A percentile compares a stretch with the other conserved stretches of the same genome.
These are phyloP conservation scores for Strix uralensis DNA, from an alignment of 2,113 vertebrate species.

Conservation along the genomic window DNA sequence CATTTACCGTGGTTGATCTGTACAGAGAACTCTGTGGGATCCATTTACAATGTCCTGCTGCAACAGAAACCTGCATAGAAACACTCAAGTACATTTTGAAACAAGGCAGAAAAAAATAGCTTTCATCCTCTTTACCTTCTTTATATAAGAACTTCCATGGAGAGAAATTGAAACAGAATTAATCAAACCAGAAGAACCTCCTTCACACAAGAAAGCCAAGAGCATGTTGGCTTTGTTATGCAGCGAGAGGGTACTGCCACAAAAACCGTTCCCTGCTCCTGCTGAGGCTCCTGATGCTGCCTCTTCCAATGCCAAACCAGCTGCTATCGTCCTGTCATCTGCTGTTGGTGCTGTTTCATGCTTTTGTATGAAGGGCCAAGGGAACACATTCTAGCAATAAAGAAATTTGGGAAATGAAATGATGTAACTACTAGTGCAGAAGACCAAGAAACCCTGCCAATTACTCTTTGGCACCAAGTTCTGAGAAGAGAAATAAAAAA, in stretches of 20 bases:
- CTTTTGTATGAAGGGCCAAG: neutral
- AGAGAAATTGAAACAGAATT: slow-evolving; percentile 41
- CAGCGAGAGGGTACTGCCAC: neutral
- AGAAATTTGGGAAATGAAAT: slow-evolving; percentile 10
- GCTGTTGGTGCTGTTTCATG: neutral
- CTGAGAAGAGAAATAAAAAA: neutral
- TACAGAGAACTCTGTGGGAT: neutral
- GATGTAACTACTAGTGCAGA: neutral
- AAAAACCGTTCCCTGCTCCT: neutral
- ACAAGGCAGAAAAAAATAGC: neutral
- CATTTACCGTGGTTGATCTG: neutral
- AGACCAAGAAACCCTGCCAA: neutral
- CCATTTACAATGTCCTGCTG: neutral
- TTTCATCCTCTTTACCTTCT: neutral
- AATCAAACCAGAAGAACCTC: slow-evolving; percentile 17
- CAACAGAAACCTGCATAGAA: neutral
- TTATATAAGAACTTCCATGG: slow-evolving; percentile 24
- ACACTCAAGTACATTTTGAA: neutral
- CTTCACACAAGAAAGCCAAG: neutral
- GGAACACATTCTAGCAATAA: neutral
- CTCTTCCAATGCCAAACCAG: neutral
- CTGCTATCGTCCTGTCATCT: neutral
- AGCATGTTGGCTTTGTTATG: slow-evolving; percentile 20
- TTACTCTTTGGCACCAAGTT: neutral
- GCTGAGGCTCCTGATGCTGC: slow-evolving; percentile 43